A percentile compares a stretch with the other conserved stretches of the same genome.
phyloP scores from a whole-genome alignment of 2,113 vertebrate species.

The Phyllostomus discolor region DNA sequence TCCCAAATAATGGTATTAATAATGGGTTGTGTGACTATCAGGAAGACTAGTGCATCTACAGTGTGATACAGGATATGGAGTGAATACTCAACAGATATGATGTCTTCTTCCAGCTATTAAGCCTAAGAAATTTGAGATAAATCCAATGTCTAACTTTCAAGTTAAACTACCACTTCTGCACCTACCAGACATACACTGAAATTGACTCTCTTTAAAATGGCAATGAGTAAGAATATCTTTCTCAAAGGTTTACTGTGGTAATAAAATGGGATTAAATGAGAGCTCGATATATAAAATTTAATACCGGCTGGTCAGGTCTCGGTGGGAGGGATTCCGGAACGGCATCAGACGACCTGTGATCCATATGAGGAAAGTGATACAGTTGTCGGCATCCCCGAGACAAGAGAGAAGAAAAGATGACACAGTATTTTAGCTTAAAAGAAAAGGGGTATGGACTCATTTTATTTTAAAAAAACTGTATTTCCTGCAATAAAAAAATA shows the following conservation, averaged over 20 bases:
- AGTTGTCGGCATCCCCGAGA: neutral
- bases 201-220: neutral
- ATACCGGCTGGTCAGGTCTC: neutral
- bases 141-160: neutral
- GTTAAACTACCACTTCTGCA: neutral
- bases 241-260: neutral
- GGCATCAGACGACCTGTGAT: neutral
- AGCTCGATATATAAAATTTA: neutral
- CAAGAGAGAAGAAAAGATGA: neutral
- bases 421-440: neutral
- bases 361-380: neutral
- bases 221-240: neutral
- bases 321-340: neutral
- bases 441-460: neutral
- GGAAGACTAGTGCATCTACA: neutral
- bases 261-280: constrained; percentile 15
- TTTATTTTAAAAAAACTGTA: neutral
- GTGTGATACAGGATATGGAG: neutral
- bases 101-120: neutral
- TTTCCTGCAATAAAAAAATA: neutral
- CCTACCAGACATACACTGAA: neutral
- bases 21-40: neutral
- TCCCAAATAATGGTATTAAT: neutral
- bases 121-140: neutral
- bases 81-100: neutral